These are phyloP conservation scores for Rhaphigaster nebulosa DNA, from an alignment of 2,888 invertebrate species.

Conservation along the genomic window DNA sequence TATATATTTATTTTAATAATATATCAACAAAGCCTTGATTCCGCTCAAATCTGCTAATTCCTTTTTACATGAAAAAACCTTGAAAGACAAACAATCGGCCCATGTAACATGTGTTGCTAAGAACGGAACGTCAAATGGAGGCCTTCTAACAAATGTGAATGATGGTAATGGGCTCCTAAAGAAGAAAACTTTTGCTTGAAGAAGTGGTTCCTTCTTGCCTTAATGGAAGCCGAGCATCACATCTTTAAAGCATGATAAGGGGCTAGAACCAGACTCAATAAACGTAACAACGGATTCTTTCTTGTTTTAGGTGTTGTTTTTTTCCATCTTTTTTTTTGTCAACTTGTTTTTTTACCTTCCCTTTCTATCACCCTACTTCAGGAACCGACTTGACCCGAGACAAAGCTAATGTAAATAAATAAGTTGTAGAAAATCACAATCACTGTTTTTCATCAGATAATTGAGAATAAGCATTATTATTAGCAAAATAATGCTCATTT, in stretches of 20 bases:
- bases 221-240: slow-evolving; percentile 33
- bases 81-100: not conserved
- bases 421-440: not conserved
- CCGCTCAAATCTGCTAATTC: no score
- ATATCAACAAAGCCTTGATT: no score
- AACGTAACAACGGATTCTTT: slow-evolving; percentile 29
- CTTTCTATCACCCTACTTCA: not conserved
- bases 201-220: slow-evolving; percentile 28
- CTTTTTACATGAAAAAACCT: not conserved
- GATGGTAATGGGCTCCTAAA: slow-evolving; percentile 42
- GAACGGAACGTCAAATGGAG: not conserved
- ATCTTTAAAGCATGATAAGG: slow-evolving; percentile 36
- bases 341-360: not conserved
- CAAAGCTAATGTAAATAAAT: not conserved
- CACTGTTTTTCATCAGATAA: not conserved
- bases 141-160: slow-evolving; percentile 36
- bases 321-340: not conserved
- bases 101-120: slow-evolving; percentile 23
- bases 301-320: not conserved
- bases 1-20: not conserved
- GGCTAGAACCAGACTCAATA: slow-evolving; percentile 31
- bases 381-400: not conserved
- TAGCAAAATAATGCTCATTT: no score
- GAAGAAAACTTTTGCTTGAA: slow-evolving; percentile 46
- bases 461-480: not conserved